Percentiles rank a stretch among this genome's conserved stretches.
Conservation (phyloP, 2,113 vertebrate genomes). For the Galemys pyrenaicus region DNA sequence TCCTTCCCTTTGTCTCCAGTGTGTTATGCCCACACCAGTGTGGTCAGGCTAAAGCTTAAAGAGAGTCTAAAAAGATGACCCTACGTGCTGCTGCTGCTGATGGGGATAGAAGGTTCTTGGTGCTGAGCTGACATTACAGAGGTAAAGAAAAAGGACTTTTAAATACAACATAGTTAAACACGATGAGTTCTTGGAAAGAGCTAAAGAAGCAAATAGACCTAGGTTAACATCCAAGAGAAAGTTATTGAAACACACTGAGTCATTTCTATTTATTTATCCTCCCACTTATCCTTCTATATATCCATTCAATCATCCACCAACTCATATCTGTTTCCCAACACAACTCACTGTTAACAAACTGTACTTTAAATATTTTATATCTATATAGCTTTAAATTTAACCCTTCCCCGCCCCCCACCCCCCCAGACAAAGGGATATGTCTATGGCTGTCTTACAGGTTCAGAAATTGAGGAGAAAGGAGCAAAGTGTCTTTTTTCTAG, state of each 20-base stretch:
- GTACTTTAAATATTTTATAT: background rate
- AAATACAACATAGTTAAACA: background rate
- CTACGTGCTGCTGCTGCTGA: background rate
- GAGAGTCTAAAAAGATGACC: background rate
- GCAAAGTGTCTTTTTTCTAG: background rate
- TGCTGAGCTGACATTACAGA: background rate
- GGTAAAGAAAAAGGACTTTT: background rate
- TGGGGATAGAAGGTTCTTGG: background rate
- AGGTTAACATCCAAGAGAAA: background rate
- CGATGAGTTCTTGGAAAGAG: background rate
- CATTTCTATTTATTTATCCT: background rate
- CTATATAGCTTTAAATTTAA: background rate
- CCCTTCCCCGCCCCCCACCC: too few relatives aligned
- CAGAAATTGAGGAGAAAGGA: background rate
- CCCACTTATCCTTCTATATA: background rate
- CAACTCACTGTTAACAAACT: background rate
- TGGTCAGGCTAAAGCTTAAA: background rate
- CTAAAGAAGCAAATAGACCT: background rate
- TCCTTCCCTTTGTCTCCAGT: background rate
- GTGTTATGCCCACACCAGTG: rapidly evolving
- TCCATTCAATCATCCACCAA: background rate
- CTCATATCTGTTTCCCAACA: background rate
- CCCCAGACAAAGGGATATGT: background rate
- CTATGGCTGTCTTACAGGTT: background rate
- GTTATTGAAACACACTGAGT: background rate